A percentile compares a stretch with the other conserved stretches of the same genome.
phyloP scores from a whole-genome alignment of 2,888 invertebrate genomes.

The Sinotaia quadrata region DNA sequence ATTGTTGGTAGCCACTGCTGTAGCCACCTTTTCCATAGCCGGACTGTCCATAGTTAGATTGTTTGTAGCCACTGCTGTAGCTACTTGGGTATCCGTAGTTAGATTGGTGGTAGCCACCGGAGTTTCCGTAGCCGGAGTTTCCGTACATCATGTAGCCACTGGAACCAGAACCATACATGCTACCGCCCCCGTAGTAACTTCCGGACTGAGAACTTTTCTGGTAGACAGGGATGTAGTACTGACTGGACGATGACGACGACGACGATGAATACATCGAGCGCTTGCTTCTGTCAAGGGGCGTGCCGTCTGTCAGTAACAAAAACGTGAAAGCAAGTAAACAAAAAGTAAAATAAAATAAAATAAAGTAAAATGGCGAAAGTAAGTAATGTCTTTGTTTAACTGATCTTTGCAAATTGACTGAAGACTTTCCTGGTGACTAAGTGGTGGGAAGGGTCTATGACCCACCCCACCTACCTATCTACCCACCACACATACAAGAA shows the following conservation, averaged over 20 bases:
- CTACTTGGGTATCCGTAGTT: too few relatives aligned
- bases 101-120: background rate
- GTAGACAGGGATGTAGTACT: conserved; percentile 17
- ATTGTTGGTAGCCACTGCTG: background rate
- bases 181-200: background rate
- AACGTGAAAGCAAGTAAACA: background rate
- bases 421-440: too few relatives aligned
- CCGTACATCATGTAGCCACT: background rate
- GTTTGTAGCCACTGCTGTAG: too few relatives aligned
- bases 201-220: background rate
- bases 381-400: too few relatives aligned
- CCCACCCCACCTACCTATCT: too few relatives aligned
- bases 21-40: background rate
- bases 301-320: background rate
- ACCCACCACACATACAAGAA: too few relatives aligned
- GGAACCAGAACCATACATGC: background rate
- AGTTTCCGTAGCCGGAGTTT: background rate
- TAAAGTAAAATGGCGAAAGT: too few relatives aligned
- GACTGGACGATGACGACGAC: background rate
- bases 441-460: too few relatives aligned
- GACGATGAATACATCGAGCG: background rate
- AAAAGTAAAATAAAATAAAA: background rate
- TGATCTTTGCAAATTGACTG: too few relatives aligned
- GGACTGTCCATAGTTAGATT: too few relatives aligned
- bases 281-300: background rate